Percentiles rank a stretch among this genome's conserved stretches.
These are phyloP conservation scores for Philypnodon macrostomus DNA, from an alignment of 2,797 vertebrate species.

Conservation along the genomic window DNA sequence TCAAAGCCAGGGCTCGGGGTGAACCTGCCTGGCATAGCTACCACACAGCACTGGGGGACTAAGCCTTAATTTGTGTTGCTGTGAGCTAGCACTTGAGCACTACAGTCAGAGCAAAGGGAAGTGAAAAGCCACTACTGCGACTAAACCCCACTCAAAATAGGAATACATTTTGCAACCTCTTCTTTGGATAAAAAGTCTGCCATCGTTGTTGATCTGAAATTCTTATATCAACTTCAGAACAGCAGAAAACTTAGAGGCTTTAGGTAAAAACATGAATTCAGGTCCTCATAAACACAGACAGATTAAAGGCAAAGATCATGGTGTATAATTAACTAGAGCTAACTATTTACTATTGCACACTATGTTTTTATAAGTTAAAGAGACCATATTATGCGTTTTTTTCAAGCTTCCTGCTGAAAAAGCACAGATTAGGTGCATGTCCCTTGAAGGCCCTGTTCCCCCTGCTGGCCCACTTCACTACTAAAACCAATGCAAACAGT, in stretches of 20 bases:
- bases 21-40: conserved; percentile 48
- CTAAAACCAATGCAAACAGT: too few relatives aligned
- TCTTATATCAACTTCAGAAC: conserved; percentile 29
- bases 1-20: conserved; percentile 46
- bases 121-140: too few relatives aligned
- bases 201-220: conserved; percentile 42
- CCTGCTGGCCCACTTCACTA: too few relatives aligned
- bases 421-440: too few relatives aligned
- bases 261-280: conserved; percentile 43
- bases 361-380: too few relatives aligned
- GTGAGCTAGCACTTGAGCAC: conserved; percentile 35
- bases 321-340: conserved; percentile 20
- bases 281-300: conserved; percentile 45
- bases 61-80: conserved; percentile 39
- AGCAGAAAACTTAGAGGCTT: conserved; percentile 56
- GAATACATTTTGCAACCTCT: conserved; percentile 18
- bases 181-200: conserved; percentile 53
- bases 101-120: too few relatives aligned
- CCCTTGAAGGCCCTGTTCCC: too few relatives aligned
- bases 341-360: conserved; percentile 55
- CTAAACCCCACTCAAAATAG: too few relatives aligned
- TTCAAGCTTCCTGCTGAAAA: too few relatives aligned
- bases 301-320: conserved; percentile 43
- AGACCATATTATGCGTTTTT: too few relatives aligned
- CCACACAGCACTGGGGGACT: conserved; percentile 33